Evolutionary conservation across 1,140 invertebrate genomes (phyloP).

Genomic region (Sesamia nonagrioides): DNA sequence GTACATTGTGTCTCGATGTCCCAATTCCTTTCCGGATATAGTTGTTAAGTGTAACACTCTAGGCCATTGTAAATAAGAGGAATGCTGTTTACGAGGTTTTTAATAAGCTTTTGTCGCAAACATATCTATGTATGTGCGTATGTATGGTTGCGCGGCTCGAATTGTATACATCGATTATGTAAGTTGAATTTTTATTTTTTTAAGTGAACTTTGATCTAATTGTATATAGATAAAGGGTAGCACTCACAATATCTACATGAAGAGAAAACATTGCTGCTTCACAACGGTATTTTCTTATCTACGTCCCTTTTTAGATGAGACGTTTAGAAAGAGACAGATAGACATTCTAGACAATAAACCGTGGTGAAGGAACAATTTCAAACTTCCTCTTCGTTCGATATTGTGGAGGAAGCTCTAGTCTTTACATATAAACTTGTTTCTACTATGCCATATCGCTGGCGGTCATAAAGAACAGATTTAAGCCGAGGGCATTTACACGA

Average conservation of each 20-base stretch:
- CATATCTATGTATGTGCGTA: conserved; percentile 79
- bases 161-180: conserved; percentile 67
- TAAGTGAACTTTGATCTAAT: conserved; percentile 16
- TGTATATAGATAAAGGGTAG: conserved; percentile 4
- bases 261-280: not conserved
- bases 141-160: conserved; percentile 66
- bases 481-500: not conserved
- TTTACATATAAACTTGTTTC: conserved; percentile 11
- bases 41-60: conserved; percentile 63
- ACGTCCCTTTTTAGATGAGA: not conserved
- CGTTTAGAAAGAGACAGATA: not conserved
- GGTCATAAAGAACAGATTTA: not conserved
- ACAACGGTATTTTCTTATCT: not conserved
- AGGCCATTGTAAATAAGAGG: conserved; percentile 75
- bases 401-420: conserved; percentile 1
- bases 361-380: not conserved
- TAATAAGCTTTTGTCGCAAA: conserved; percentile 85
- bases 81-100: conserved; percentile 70
- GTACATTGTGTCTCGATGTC: conserved; percentile 67
- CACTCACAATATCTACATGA: not conserved
- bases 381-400: not conserved
- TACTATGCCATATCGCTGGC: conserved; percentile 34
- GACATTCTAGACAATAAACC: conserved; percentile 2
- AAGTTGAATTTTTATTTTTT: conserved; percentile 45
- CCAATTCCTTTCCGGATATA: conserved; percentile 71